Evolutionary conservation across 2,797 vertebrate species (phyloP), one percentile per base, ranked within the genome.

Genomic region (Enteromius radiatus): DNA sequence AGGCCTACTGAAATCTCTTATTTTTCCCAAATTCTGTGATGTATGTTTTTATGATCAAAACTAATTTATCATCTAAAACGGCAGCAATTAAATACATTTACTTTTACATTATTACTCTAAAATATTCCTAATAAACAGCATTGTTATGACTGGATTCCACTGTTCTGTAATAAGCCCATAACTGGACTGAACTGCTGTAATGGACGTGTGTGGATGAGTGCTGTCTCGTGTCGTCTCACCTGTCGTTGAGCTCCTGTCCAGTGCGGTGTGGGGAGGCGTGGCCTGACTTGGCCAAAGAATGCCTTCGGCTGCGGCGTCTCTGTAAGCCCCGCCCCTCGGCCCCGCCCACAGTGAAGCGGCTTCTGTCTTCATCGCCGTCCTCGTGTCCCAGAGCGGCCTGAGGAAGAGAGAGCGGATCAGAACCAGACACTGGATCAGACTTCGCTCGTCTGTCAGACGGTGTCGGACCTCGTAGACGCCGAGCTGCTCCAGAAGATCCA

Each of bases 401-500:
- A 84, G 87, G 59, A 28, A 26, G 10, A 33, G 45, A 47, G 19
- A 14, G 38, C 4, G 12, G 11, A 26, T 59, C 23, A 59, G 23
- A 26, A 59, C 11, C 56, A 5, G 23, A 26, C 23, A 59, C 5
- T 5, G 11, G 21, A 14, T 14, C 56, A 26, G 11, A 59, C 56
- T 12, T 26, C 56, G 2, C 5, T 6, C 23, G 26, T 26, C 56
- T 5, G 54, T 26, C 23, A 5, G 56, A 59, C 12, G 6, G 23
- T 26, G 9, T 71, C 84, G 49, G 92, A 99, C 98, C 97, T 99
- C 98, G 80, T 99, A 99, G 89, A 97, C 96, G 92, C 96, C 97
- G 89, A 99, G 94, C 89, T 99, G 98, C 89, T 99, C 97, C 82
- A 97, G 94, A 81, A 99, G 93, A 90, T 98, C 97, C 88, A 97